These are phyloP conservation scores for Takifugu flavidus DNA, from an alignment of 2,113 vertebrate genomes.

Conservation along the genomic window DNA sequence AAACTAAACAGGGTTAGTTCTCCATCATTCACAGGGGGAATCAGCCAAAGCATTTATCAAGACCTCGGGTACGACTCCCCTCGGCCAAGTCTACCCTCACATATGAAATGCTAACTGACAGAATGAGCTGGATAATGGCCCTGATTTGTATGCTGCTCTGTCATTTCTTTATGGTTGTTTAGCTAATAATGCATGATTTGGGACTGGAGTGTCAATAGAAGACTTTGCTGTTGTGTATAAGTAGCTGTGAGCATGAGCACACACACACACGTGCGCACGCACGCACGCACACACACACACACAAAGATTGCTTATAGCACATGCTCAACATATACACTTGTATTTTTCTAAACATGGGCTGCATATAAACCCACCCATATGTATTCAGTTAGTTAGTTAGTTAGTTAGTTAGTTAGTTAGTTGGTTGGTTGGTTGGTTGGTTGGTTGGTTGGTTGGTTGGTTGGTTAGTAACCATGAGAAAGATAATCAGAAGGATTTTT, in stretches of 20 bases:
- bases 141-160: conserved; percentile 66
- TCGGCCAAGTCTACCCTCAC: conserved; percentile 45
- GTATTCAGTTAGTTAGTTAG: neutral
- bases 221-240: conserved; percentile 7
- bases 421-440: too few relatives aligned
- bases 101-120: conserved; percentile 58
- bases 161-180: conserved; percentile 63
- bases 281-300: conserved; percentile 1
- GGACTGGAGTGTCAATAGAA: conserved; percentile 35
- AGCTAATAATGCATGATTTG: conserved; percentile 68
- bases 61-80: conserved; percentile 60
- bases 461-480: too few relatives aligned
- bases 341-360: neutral
- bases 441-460: too few relatives aligned
- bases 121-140: conserved; percentile 54
- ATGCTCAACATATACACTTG: neutral
- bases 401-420: too few relatives aligned
- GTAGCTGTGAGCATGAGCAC: neutral
- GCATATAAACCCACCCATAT: neutral
- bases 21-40: conserved; percentile 95
- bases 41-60: conserved; percentile 93
- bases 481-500: conserved; percentile 47
- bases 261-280: conserved; percentile 1
- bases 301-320: neutral
- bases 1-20: conserved; percentile 92